Percentiles rank a stretch among this genome's conserved stretches.
Evolutionary conservation across 2,797 vertebrate genomes (phyloP).

Genomic region (Tiaroga cobitis): DNA sequence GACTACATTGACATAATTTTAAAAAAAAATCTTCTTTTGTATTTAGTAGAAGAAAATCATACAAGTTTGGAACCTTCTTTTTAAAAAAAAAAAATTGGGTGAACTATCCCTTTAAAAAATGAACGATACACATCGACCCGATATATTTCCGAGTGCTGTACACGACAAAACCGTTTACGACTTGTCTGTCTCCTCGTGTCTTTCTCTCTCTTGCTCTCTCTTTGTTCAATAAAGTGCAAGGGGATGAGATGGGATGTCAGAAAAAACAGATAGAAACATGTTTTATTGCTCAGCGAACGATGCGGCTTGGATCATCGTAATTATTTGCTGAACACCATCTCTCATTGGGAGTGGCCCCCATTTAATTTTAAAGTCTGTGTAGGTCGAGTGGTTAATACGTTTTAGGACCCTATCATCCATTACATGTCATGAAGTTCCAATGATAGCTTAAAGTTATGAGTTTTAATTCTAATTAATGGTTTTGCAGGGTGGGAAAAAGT

Average conservation of each 20-base stretch:
- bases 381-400: conserved; percentile 70
- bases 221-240: conserved; percentile 71
- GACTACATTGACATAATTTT: neutral
- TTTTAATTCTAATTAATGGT: conserved; percentile 65
- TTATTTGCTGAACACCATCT: conserved; percentile 72
- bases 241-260: conserved; percentile 76
- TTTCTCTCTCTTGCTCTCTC: conserved; percentile 52
- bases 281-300: conserved; percentile 75
- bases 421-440: conserved; percentile 68
- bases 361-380: conserved; percentile 68
- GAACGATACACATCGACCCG: conserved; percentile 48
- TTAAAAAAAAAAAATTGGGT: neutral
- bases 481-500: conserved; percentile 44
- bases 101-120: conserved; percentile 27
- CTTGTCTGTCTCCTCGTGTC: conserved; percentile 52
- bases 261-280: conserved; percentile 73
- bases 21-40: neutral
- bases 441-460: conserved; percentile 68
- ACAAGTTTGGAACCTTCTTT: neutral
- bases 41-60: neutral
- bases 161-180: neutral
- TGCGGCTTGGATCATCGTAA: conserved; percentile 71
- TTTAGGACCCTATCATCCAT: conserved; percentile 65
- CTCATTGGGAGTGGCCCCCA: conserved; percentile 66
- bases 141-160: conserved; percentile 41